Conservation (phyloP, 2,797 vertebrate species). For the Leuciscus waleckii region DNA sequence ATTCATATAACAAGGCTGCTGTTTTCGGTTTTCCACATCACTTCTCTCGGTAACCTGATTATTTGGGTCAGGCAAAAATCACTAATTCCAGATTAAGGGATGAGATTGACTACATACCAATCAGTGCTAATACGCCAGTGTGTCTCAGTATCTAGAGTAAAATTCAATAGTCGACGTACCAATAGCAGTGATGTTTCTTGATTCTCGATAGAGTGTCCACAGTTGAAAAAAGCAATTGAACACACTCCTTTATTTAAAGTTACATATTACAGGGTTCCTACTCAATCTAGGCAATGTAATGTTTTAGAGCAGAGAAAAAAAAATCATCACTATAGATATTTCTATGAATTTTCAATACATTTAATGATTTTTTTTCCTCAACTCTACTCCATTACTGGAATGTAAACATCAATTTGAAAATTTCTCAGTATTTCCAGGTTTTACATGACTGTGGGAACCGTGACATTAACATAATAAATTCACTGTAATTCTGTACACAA, state of each 20-base stretch:
- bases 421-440: not conserved
- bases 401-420: not conserved
- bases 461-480: not conserved
- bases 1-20: not conserved
- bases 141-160: constrained; percentile 11
- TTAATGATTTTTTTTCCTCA: not conserved
- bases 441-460: not conserved
- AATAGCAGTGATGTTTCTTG: not conserved
- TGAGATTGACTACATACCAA: constrained; percentile 21
- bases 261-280: not conserved
- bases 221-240: not conserved
- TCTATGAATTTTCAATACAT: not conserved
- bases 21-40: not conserved
- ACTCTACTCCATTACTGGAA: not conserved
- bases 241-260: not conserved
- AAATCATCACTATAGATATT: not conserved
- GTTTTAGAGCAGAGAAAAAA: not conserved
- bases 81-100: constrained; percentile 45
- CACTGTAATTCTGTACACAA: not conserved
- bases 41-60: not conserved
- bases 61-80: not conserved
- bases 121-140: constrained; percentile 15
- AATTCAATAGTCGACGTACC: not conserved
- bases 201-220: not conserved
- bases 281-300: not conserved